Conservation (phyloP, 2,797 vertebrate species). For the Melanotaenia maccullochi region DNA sequence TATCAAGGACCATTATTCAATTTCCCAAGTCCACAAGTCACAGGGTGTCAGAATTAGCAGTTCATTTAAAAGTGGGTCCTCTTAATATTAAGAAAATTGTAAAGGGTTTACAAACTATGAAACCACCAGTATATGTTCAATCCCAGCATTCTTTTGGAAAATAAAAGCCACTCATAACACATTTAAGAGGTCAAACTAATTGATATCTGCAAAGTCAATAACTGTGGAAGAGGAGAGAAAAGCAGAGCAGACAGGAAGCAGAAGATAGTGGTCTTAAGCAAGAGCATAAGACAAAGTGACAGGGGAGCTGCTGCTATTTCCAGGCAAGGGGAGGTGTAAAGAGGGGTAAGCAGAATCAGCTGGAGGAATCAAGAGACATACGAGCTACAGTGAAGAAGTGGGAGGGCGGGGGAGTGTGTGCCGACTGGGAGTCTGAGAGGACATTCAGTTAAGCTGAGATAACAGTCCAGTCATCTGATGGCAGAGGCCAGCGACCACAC, state of each 20-base stretch:
- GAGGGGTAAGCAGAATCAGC: constrained; percentile 37
- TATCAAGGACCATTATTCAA: not conserved
- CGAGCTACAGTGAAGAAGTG: constrained; percentile 40
- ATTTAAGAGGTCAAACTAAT: constrained; percentile 70
- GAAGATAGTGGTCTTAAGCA: constrained; percentile 72
- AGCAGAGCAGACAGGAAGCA: constrained; percentile 80
- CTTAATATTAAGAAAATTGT: not conserved
- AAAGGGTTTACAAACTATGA: constrained; percentile 20
- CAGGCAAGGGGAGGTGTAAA: constrained; percentile 71
- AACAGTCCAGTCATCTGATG: constrained; percentile 79
- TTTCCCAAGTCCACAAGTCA: not conserved
- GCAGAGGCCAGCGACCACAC: constrained; percentile 78
- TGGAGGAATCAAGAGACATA: constrained; percentile 55
- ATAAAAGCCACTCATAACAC: constrained; percentile 85
- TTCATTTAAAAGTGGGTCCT: not conserved
- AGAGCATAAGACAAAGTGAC: constrained; percentile 64
- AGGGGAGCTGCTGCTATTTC: constrained; percentile 88
- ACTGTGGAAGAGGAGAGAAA: constrained; percentile 85
- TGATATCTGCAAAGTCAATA: constrained; percentile 87
- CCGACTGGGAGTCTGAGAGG: constrained; percentile 55
- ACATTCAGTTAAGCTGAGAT: constrained; percentile 64
- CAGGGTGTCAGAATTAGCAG: not conserved
- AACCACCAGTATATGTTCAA: constrained; percentile 80
- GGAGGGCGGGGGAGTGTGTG: constrained; percentile 38
- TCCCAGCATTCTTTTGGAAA: constrained; percentile 91